Base-by-base conservation (phyloP, 2,888 invertebrate species). In the Synanthedon myopaeformis region DNA sequence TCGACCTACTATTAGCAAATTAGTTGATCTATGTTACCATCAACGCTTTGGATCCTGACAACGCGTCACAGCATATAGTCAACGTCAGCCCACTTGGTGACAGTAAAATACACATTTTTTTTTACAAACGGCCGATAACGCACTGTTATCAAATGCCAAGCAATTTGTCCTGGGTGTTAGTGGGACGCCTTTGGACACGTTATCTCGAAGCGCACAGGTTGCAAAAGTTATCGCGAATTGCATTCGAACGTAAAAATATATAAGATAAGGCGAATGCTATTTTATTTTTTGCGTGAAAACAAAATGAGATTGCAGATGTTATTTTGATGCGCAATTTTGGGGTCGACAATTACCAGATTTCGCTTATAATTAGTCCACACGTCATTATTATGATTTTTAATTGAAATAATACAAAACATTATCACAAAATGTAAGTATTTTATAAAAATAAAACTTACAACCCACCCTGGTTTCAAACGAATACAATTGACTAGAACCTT, bases 181-280 rank as follows among this genome's bases (percentile, higher is more conserved):
- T 82, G 63, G 82, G 75, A 66, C 82, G 67, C 53, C 60, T 54
- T 51, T 56, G 51, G 55, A 56, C 57, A 55, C 57, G 62, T 59
- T 63, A 52, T 57, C 59, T 53, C 55, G 52, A 63, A 60, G 60
- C 62, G 60, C 63, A 62, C 74, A 79, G 74, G 79, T 79, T 81
- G 75, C 66, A 68, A 58, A 74, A 74, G 79, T 67, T 81, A 82
- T 79, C 76, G 60, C 58, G 58, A 66, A 73, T 67, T 75, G 79
- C 80, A 80, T 70, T 76, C 67, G 45, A 5, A 45, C n/a, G n/a
- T 13, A 45, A 45, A 45, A 45, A 45, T 4, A 45, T 45, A n/a
- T 13, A 8, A n/a, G 45, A 45, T 45, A n/a, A 45, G 14, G 8
- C 14, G 8, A 45, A 45, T 45, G 45, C 45, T 45, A 45, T 45